Percentiles rank a stretch among this genome's conserved stretches.
Evolutionary conservation across 2,113 vertebrate genomes (phyloP).

Genomic region (Hippolais icterina): DNA sequence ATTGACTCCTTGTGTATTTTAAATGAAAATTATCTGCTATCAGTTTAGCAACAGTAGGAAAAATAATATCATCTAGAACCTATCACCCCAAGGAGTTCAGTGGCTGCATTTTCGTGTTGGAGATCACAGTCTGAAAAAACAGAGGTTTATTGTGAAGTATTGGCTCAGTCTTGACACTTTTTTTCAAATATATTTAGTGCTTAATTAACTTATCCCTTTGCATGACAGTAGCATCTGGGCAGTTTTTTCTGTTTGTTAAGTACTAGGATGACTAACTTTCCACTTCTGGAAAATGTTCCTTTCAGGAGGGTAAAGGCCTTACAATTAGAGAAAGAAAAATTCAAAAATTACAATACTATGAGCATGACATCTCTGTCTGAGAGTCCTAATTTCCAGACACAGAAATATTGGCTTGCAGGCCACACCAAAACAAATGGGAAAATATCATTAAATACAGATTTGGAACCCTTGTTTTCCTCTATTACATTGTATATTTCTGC

Average conservation of each 20-base stretch:
- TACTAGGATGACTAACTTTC: neutral
- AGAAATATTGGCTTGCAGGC: neutral
- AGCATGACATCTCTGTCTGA: neutral
- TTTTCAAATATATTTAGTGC: neutral
- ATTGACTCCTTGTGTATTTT: neutral
- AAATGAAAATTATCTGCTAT: neutral
- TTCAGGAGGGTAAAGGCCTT: constrained; percentile 19
- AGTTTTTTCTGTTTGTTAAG: constrained; percentile 9
- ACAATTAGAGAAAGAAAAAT: neutral
- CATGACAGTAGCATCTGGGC: constrained; percentile 20
- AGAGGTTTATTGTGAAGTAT: neutral
- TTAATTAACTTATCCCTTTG: neutral
- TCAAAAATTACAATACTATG: neutral
- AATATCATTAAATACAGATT: neutral
- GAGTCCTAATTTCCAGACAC: neutral
- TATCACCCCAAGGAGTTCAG: neutral
- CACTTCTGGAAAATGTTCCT: constrained; percentile 46
- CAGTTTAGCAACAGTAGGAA: neutral
- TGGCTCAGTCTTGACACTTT: neutral
- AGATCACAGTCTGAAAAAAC: neutral
- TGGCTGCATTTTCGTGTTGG: neutral
- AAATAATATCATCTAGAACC: neutral
- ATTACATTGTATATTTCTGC: neutral
- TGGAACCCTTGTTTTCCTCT: neutral
- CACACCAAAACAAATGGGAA: neutral